Percentiles rank a stretch among this genome's conserved stretches.
Evolutionary conservation across 1,140 invertebrate species (phyloP).

Genomic region (Temnothorax curvispinosus): DNA sequence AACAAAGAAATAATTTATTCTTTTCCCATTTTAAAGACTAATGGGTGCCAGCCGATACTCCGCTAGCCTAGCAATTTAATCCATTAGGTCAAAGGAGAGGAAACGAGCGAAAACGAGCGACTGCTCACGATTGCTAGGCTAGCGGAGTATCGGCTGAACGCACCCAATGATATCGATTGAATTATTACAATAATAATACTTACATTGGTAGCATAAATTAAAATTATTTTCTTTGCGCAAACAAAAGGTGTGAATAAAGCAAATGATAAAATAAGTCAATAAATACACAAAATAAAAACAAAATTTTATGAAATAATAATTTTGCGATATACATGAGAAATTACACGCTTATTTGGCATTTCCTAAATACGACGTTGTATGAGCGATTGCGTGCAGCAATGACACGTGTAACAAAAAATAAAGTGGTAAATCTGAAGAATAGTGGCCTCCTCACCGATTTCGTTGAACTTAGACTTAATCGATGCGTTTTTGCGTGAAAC

Average conservation of each 20-base stretch:
- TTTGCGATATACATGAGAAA: background rate
- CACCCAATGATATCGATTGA: background rate
- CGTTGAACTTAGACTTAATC: no score
- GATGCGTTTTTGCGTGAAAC: no score
- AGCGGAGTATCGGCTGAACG: no score
- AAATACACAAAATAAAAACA: background rate
- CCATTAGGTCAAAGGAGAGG: no score
- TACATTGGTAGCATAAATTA: background rate
- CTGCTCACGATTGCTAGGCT: no score
- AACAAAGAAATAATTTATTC: background rate
- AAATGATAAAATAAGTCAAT: background rate
- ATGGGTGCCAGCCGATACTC: no score
- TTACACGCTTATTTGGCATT: background rate
- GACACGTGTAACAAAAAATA: background rate
- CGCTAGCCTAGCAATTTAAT: no score
- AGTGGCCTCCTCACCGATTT: no score
- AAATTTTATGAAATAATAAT: slow-evolving; percentile 2
- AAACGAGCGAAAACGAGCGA: no score
- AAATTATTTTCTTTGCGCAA: background rate
- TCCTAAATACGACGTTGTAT: background rate
- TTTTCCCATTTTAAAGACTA: background rate
- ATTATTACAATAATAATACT: slow-evolving; percentile 3
- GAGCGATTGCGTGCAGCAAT: background rate
- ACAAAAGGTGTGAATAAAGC: background rate
- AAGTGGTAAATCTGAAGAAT: background rate